Conservation (phyloP, 2,888 invertebrate genomes). For the Panzeria rudis region DNA sequence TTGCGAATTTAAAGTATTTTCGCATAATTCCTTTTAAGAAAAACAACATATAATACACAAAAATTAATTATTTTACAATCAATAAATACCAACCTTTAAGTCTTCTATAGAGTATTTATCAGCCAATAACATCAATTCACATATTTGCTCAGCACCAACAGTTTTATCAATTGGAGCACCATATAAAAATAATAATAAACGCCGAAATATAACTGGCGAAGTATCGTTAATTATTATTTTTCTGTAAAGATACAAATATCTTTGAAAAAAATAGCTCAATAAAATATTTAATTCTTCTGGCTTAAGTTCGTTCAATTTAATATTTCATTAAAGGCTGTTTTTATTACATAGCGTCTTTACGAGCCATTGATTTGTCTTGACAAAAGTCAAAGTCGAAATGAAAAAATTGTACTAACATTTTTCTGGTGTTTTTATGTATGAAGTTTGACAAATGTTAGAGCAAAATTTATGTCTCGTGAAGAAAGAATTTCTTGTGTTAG, state of each 20-base stretch:
- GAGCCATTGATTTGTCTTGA: too few relatives aligned
- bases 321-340: too few relatives aligned
- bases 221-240: constrained; percentile 88
- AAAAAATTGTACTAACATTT: too few relatives aligned
- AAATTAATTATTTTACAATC: neutral
- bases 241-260: constrained; percentile 81
- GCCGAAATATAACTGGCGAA: constrained; percentile 86
- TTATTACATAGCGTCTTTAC: too few relatives aligned
- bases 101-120: constrained; percentile 87
- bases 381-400: too few relatives aligned
- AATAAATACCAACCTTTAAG: constrained; percentile 83
- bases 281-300: too few relatives aligned
- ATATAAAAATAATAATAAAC: constrained; percentile 87
- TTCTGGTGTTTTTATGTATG: too few relatives aligned
- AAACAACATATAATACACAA: neutral
- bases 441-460: too few relatives aligned
- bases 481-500: too few relatives aligned
- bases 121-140: constrained; percentile 87
- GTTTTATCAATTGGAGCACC: constrained; percentile 85
- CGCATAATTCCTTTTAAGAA: constrained; percentile 85
- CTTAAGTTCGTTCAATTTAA: too few relatives aligned
- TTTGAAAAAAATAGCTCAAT: constrained; percentile 16
- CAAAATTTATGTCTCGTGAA: too few relatives aligned
- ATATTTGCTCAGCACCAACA: constrained; percentile 85
- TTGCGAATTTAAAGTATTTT: constrained; percentile 86